A percentile compares a stretch with the other conserved stretches of the same genome.
These are phyloP conservation scores for Stigmatopora argus DNA, from an alignment of 2,113 vertebrate species.

Conservation along the genomic window DNA sequence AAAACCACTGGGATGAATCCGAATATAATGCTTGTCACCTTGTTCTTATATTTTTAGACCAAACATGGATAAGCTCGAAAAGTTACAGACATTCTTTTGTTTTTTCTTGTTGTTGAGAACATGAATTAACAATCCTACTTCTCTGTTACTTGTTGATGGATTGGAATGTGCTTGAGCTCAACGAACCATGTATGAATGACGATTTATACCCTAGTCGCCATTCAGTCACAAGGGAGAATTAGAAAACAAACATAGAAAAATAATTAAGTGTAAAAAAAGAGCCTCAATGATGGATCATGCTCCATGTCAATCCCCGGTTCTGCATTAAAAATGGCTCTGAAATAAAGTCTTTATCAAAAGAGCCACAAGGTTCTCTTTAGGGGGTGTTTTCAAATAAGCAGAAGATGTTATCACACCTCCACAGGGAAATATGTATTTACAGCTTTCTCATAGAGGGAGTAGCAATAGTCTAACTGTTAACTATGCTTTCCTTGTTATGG, in stretches of 20 bases:
- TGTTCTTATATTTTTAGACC: too few species aligned
- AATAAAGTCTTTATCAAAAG: constrained; percentile 72
- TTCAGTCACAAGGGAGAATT: too few species aligned
- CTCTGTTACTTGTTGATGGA: too few species aligned
- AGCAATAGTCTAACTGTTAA: constrained; percentile 68
- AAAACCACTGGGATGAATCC: too few species aligned
- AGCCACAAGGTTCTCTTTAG: constrained; percentile 72
- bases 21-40: too few species aligned
- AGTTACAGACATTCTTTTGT: too few species aligned
- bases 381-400: constrained; percentile 75
- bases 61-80: too few species aligned
- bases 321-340: constrained; percentile 68
- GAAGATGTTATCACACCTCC: constrained; percentile 67
- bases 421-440: constrained; percentile 71
- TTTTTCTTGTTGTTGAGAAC: too few species aligned
- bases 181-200: too few species aligned
- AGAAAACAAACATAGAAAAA: constrained; percentile 9
- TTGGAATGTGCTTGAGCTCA: too few species aligned
- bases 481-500: constrained; percentile 72
- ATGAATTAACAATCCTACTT: too few species aligned
- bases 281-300: constrained; percentile 46
- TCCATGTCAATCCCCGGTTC: constrained; percentile 63
- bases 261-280: constrained; percentile 38
- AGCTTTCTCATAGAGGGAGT: constrained; percentile 60
- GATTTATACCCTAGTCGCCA: too few species aligned